Evolutionary conservation across 2,113 vertebrate species (phyloP), one percentile per base, ranked within the genome.

Genomic region (Sinosuthora webbiana): DNA sequence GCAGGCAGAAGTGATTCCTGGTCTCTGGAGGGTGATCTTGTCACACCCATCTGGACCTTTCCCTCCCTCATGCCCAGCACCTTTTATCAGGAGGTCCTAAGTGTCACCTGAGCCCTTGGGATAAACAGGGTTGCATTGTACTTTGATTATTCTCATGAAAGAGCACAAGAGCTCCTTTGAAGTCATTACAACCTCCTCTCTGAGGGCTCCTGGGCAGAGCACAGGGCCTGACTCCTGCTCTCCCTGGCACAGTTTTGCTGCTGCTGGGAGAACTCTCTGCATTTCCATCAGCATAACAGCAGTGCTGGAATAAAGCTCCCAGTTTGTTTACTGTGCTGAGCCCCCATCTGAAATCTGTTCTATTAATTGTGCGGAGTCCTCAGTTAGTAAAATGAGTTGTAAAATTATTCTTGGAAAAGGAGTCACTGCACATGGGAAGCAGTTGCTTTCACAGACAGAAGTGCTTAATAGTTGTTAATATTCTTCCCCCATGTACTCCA

Each of bases 71-170:
- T 59, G 37, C 65, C 76, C 55, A 65, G 41, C 50, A 78, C 27
- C 55, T 88, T 96, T 90, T 94, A 59, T 94, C 82, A 69, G 89
- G 69, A 83, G 70, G 67, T 62, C 86, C 91, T 27, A 62, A 68
- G 70, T 83, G 95, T 95, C 83, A 95, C 95, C 95, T 90, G 93
- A 97, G 69, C 89, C 89, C 80, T 93, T 91, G 41, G 76, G 55
- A 63, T 87, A 95, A 97, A 94, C 87, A 91, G 50, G 62, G 81
- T 94, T 79, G 78, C 82, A 91, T 75, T 96, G 94, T 91, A 83
- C 55, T 45, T 33, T 83, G 73, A 91, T 90, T 91, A 95, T 87
- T 95, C 82, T 87, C 79, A 60, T 59, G 89, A 94, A 95, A 94
- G 92, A 95, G 56, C 69, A 89, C 69, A 82, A 73, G 90, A 80